Evolutionary conservation across 2,797 vertebrate species (phyloP).

Genomic region (Cryptoblepharus egeriae): DNA sequence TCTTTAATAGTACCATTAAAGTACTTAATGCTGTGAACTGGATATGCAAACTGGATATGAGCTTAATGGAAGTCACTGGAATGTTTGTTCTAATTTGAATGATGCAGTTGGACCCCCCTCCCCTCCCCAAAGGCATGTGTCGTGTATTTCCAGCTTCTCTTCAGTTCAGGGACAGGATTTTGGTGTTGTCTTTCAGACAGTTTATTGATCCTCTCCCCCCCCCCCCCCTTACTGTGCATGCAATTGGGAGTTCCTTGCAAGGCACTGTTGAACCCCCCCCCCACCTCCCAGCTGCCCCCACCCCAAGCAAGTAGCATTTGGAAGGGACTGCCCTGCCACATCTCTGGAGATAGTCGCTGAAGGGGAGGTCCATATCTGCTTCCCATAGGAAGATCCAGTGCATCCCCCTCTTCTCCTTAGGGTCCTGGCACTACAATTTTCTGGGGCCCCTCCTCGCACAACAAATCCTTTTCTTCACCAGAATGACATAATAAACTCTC

Average conservation of each 20-base stretch:
- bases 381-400: not conserved
- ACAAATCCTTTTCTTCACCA: constrained; percentile 2
- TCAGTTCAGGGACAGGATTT: not conserved
- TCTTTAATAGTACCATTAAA: not conserved
- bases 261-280: no score
- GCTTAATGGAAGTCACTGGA: not conserved
- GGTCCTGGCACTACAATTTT: not conserved
- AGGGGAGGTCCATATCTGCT: not conserved
- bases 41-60: not conserved
- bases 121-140: no score
- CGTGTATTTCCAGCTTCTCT: not conserved
- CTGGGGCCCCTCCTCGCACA: no score
- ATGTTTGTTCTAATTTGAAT: not conserved
- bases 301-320: not conserved
- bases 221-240: no score
- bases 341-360: not conserved
- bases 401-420: not conserved
- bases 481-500: constrained; percentile 38
- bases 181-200: not conserved
- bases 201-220: not conserved
- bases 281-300: not conserved
- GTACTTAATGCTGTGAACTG: not conserved
- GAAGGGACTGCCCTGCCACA: not conserved
- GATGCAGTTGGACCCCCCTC: not conserved
- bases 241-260: not conserved